Evolutionary conservation across 92 coral and sea anemone species (phyloP).

Genomic region (Isaurus tuberculatus): DNA sequence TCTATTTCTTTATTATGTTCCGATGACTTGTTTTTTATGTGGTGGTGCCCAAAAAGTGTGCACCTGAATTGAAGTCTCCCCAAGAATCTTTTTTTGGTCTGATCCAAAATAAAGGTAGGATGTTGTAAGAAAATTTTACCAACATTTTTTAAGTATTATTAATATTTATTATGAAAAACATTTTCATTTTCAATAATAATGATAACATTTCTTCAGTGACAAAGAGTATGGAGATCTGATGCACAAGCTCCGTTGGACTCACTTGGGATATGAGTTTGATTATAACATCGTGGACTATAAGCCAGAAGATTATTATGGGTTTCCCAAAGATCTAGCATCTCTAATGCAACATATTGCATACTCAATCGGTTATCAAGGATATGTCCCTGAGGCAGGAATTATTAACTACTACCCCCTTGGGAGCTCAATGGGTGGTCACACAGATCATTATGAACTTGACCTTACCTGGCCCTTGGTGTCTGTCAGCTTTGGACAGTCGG

Average conservation of each 20-base stretch:
- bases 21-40: too few species aligned
- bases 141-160: too few species aligned
- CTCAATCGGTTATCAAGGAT: conserved; percentile 89
- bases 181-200: neutral
- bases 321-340: conserved; percentile 85
- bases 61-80: too few species aligned
- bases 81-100: too few species aligned
- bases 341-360: conserved; percentile 84
- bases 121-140: too few species aligned
- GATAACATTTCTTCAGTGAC: conserved; percentile 20
- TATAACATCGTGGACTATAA: conserved; percentile 89
- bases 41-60: too few species aligned
- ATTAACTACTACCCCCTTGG: conserved; percentile 96
- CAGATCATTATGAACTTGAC: conserved; percentile 95
- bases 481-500: conserved; percentile 97
- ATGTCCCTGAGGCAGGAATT: conserved; percentile 96
- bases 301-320: conserved; percentile 84
- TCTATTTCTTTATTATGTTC: too few species aligned
- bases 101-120: too few species aligned
- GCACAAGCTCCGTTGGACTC: conserved; percentile 92
- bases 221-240: conserved; percentile 60
- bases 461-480: conserved; percentile 96
- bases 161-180: neutral
- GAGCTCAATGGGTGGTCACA: conserved; percentile 98
- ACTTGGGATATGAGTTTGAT: conserved; percentile 97